Evolutionary conservation across 1,140 invertebrate species (phyloP).

Genomic region (Maconellicoccus hirsutus): DNA sequence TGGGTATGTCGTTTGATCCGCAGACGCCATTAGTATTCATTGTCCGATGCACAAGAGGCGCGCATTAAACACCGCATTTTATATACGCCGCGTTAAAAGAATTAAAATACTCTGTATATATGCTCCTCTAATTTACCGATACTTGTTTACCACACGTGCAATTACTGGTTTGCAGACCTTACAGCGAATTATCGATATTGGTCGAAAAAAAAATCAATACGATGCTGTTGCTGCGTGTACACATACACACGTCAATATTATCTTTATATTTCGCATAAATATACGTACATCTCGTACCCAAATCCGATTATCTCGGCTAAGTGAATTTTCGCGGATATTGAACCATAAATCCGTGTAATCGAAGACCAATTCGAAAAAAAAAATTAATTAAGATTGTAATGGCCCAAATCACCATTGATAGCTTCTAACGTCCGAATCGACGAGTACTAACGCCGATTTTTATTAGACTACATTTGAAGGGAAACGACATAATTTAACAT

Average conservation of each 20-base stretch:
- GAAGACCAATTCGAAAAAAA: not conserved
- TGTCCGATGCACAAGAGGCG: not conserved
- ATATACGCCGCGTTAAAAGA: not conserved
- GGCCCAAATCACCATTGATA: not conserved
- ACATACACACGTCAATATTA: no score
- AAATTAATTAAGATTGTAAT: not conserved
- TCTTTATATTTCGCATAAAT: not conserved
- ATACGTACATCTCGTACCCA: no score
- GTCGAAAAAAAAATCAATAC: not conserved
- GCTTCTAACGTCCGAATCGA: not conserved
- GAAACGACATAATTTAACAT: not conserved
- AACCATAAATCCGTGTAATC: not conserved
- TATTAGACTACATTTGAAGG: not conserved
- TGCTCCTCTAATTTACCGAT: not conserved
- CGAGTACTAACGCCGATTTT: not conserved
- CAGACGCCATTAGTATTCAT: not conserved
- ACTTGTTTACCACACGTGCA: not conserved
- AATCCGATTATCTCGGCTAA: not conserved
- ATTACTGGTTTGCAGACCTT: not conserved
- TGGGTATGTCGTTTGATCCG: no score
- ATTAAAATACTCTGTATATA: not conserved
- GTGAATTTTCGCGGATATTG: not conserved
- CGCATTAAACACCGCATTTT: no score
- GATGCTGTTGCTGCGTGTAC: no score
- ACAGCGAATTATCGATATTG: not conserved